Evolutionary conservation across 2,113 vertebrate genomes (phyloP), one percentile per base, ranked within the genome.

Genomic region (Notarius lentiginosus): DNA sequence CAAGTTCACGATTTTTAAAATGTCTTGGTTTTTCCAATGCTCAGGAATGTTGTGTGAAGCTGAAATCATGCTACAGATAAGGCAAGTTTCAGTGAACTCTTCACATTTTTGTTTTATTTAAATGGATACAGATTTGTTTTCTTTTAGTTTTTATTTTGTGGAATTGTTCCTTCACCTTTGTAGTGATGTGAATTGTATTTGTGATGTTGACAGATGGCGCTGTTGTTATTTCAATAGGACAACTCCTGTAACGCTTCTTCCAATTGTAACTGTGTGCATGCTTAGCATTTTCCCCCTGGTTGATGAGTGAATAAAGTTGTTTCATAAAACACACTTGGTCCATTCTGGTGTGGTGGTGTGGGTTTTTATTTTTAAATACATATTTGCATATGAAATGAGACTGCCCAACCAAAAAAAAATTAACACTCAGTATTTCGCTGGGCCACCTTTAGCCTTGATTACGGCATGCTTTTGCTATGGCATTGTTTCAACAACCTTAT

Each of bases 21-120:
- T 47, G 66, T 85, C 87, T 87, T 83, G 89, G 3, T 60, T 85
- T 85, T 85, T 91, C 56, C 82, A 79, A 89, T 87, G 47, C 87
- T 89, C 86, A 92, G 90, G 90, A 91, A 88, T 76, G 88, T 84
- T 86, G 63, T 68, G 79, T 11, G 51, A 30, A 68, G 73, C 73
- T 79, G 82, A 77, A 84, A 55, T 73, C 34, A 30, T 76, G 72
- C 63, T 83, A 58, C 76, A 53, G 63, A 60, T 60, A n/a, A 68
- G 24, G 15, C 73, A 70, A 27, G 34, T 68, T 84, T 77, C 68
- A 89, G 80, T 85, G 77, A 82, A 82, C 55, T 66, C 12, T 66
- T 49, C 58, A 77, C 27, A 49, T 68, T 79, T 18, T 34, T 34
- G 73, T 90, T 89, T 68, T 90, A 53, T 89, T 84, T 83, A 58